phyloP scores from a whole-genome alignment of 2,797 vertebrate species.

The Austrolebias charrua region DNA sequence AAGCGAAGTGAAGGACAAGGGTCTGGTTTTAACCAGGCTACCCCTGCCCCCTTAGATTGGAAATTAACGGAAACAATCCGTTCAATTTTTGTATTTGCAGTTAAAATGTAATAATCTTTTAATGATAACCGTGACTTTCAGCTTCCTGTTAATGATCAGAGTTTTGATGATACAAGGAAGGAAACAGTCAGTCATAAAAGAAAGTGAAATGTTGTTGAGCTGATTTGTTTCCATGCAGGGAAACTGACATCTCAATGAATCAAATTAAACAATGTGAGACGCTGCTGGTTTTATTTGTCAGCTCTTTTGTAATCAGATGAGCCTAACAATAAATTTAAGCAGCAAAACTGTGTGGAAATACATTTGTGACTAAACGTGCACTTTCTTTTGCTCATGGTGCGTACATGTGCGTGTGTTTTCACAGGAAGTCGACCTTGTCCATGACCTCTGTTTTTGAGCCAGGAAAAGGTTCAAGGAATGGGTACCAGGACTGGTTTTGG shows the following conservation, averaged over 20 bases:
- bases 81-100: too few species aligned
- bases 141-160: constrained; percentile 3
- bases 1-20: too few species aligned
- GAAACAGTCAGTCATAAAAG: constrained; percentile 26
- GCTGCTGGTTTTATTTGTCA: too few species aligned
- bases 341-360: too few species aligned
- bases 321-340: too few species aligned
- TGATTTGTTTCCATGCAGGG: constrained; percentile 20
- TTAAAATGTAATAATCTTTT: too few species aligned
- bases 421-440: constrained; percentile 48
- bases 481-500: constrained; percentile 22
- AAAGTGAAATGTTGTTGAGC: constrained; percentile 21
- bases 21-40: too few species aligned
- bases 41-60: too few species aligned
- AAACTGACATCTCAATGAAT: background rate
- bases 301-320: background rate
- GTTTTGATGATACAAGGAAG: constrained; percentile 1
- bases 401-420: constrained; percentile 10
- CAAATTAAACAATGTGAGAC: background rate
- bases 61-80: too few species aligned
- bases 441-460: constrained; percentile 30
- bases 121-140: constrained; percentile 5
- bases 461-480: constrained; percentile 52
- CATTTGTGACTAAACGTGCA: background rate
- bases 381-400: background rate